Conservation (phyloP, 1,140 invertebrate genomes). For the Chrysomallon squamiferum region DNA sequence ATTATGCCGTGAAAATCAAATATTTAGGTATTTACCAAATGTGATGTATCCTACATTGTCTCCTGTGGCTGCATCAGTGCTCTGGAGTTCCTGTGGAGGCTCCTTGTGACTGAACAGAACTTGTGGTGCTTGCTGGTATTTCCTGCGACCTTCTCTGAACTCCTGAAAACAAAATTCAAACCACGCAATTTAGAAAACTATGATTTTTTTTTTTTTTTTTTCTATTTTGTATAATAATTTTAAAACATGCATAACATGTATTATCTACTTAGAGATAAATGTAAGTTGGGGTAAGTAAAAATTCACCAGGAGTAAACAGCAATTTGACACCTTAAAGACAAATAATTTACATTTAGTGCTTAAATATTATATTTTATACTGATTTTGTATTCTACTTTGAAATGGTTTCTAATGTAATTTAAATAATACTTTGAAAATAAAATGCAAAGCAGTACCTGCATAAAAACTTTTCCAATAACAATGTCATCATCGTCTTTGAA, state of each 20-base stretch:
- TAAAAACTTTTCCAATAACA: conserved; percentile 98
- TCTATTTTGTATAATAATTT: too few species aligned
- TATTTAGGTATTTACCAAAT: conserved; percentile 94
- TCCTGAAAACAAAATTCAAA: conserved; percentile 68
- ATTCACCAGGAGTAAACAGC: too few species aligned
- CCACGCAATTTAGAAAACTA: too few species aligned
- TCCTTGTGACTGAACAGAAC: conserved; percentile 92
- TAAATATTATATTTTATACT: too few species aligned
- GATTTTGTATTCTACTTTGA: too few species aligned
- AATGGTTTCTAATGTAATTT: too few species aligned
- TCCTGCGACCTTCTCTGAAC: conserved; percentile 95
- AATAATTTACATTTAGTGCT: too few species aligned
- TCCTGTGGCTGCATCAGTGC: conserved; percentile 90
- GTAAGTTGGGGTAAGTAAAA: neutral
- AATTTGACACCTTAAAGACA: too few species aligned
- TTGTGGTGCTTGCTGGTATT: conserved; percentile 85
- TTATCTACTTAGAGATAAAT: neutral
- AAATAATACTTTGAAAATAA: too few species aligned
- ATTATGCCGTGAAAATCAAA: too few species aligned
- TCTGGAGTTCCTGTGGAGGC: conserved; percentile 92
- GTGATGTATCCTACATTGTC: conserved; percentile 99
- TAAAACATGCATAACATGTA: neutral
- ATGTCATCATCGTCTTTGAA: conserved; percentile 99
- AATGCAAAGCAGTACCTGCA: conserved; percentile 73
- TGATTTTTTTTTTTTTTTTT: too few species aligned